Evolutionary conservation across 2,797 vertebrate species (phyloP), one percentile per base, ranked within the genome.

Genomic region (Poecilia wingei): DNA sequence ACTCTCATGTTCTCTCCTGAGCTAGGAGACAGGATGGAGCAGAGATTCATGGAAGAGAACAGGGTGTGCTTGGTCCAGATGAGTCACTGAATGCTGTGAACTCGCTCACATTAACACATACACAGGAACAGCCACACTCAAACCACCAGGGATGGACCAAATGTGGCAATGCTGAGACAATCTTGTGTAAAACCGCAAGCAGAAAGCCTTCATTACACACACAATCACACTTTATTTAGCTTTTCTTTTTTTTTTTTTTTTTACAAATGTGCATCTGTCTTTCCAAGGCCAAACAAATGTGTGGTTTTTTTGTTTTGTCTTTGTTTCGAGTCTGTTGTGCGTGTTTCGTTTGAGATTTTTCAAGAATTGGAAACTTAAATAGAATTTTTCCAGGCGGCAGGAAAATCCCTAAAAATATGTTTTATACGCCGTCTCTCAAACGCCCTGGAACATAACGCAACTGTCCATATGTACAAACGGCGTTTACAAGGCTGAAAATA

Each of bases 1-100:
- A 49, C 79, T 85, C 78, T 84, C 69, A 76, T 87, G 66, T 68
- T 72, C 71, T 45, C 81, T 84, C 82, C 13, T 4, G 72, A 83
- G 85, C 79, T 68, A 6, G 0, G 73, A 86, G 80, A 57, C 45
- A 72, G 47, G 83, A 89, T 87, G 76, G 84, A 71, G 71, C 14
- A 28, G 77, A 84, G 78, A 83, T 87, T 83, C 82, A 90, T 66
- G 80, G 82, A 87, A 89, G 64, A 87, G 90, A 85, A 89, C 76
- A 84, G 78, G 80, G 83, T 7, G 77, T 79, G 71, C 84, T 90
- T 61, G 28, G 53, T 74, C 72, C 77, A 77, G 76, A 89, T 90
- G 89, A 93, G 82, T 92, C 90, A 92, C 83, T 68, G 31, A 74
- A 68, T 6, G 12, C 43, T 75, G 68, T 75, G 79, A 75, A 79